Conservation (phyloP, 1,140 invertebrate genomes). For the Nephila pilipes region DNA sequence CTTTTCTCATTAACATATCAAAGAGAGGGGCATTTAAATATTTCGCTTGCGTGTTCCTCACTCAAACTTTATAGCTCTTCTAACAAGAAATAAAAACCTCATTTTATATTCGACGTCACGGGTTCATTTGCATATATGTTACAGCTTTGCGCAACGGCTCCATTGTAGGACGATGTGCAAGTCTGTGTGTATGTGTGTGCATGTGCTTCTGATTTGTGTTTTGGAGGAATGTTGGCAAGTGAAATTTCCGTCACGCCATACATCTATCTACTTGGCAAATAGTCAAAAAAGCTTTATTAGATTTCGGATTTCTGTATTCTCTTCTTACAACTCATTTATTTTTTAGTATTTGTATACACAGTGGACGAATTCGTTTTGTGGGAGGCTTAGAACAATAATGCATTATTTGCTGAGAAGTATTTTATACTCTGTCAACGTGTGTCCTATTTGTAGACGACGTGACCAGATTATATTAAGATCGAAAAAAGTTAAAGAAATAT, state of each 20-base stretch:
- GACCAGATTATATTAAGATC: background rate
- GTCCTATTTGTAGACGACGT: background rate
- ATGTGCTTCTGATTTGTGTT: conserved; percentile 10
- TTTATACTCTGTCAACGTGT: background rate
- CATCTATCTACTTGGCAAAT: conserved; percentile 37
- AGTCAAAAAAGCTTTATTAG: conserved; percentile 29
- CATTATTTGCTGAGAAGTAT: background rate
- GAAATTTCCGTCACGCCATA: conserved; percentile 39
- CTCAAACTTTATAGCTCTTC: conserved; percentile 57
- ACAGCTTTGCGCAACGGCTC: conserved; percentile 25
- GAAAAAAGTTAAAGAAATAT: background rate
- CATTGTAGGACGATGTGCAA: background rate
- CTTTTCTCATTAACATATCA: conserved; percentile 51
- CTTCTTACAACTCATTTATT: conserved; percentile 32
- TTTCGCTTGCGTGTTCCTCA: conserved; percentile 53
- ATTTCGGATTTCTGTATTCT: conserved; percentile 26
- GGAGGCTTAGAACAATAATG: conserved; percentile 4
- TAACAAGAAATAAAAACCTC: conserved; percentile 58
- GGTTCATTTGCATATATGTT: conserved; percentile 42
- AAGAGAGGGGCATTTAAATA: conserved; percentile 53
- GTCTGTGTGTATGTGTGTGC: conserved; percentile 1
- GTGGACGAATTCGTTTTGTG: background rate
- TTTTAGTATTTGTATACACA: background rate
- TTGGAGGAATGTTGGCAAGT: conserved; percentile 13
- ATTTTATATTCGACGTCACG: conserved; percentile 56